These are phyloP conservation scores for Petrocephalus zakoni DNA, from an alignment of 2,113 vertebrate species.

Conservation along the genomic window DNA sequence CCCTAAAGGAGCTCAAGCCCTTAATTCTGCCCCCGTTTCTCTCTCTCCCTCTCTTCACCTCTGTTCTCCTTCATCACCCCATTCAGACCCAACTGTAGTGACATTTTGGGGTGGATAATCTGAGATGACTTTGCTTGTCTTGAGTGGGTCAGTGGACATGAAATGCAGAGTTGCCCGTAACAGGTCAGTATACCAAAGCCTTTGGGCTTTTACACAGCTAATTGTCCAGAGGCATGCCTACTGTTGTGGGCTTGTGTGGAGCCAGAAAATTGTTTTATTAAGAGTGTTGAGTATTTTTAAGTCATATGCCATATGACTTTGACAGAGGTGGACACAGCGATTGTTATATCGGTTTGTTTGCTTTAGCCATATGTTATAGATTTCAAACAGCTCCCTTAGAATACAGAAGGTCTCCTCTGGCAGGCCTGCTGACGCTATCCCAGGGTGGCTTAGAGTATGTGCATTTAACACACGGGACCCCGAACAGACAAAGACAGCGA, in stretches of 20 bases:
- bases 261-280: not conserved
- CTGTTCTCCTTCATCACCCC: not conserved
- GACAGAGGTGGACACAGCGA: not conserved
- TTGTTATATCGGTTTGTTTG: not conserved
- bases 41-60: not conserved
- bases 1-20: not conserved
- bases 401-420: not conserved
- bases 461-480: not conserved
- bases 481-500: constrained; percentile 8
- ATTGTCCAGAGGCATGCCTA: not conserved
- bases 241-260: not conserved
- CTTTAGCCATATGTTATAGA: not conserved
- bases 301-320: not conserved
- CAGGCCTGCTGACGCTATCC: not conserved
- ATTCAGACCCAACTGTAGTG: not conserved
- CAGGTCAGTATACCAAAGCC: not conserved
- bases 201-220: not conserved
- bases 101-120: not conserved
- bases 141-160: not conserved
- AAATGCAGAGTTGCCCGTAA: not conserved
- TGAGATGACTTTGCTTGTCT: not conserved
- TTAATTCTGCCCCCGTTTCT: not conserved
- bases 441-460: not conserved
- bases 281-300: not conserved
- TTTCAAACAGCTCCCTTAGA: not conserved